These are phyloP conservation scores for Polypterus senegalus DNA, from an alignment of 2,113 vertebrate genomes.

Conservation along the genomic window DNA sequence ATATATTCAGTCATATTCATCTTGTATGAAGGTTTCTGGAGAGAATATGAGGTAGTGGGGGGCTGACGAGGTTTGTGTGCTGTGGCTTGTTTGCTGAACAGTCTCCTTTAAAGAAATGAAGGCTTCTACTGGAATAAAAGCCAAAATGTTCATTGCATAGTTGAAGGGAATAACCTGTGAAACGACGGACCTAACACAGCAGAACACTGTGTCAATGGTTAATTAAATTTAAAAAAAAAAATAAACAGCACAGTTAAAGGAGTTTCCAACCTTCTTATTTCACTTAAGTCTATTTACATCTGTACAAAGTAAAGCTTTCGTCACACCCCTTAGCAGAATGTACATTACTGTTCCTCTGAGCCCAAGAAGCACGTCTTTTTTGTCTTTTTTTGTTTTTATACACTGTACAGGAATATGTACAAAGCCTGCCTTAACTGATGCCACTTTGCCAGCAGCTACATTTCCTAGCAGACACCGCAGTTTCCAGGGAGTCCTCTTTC, in stretches of 20 bases:
- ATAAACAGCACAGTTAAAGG: conserved; percentile 75
- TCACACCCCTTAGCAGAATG: conserved; percentile 98
- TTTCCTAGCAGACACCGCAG: conserved; percentile 28
- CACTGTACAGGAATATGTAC: conserved; percentile 78
- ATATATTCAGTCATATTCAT: no score
- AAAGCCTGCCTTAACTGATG: conserved; percentile 43
- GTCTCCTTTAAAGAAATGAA: conserved; percentile 61
- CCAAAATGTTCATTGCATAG: conserved; percentile 91
- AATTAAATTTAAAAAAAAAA: conserved; percentile 33
- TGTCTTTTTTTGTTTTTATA: not conserved
- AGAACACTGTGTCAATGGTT: conserved; percentile 43
- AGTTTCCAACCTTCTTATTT: conserved; percentile 62
- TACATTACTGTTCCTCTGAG: conserved; percentile 52
- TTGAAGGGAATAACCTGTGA: conserved; percentile 79
- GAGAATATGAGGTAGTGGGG: conserved; percentile 69
- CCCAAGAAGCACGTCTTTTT: conserved; percentile 62
- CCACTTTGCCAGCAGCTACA: conserved; percentile 27
- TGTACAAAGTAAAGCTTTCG: conserved; percentile 98
- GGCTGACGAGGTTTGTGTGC: conserved; percentile 29
- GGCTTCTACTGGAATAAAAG: conserved; percentile 59
- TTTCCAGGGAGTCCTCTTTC: conserved; percentile 9
- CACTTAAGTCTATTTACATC: conserved; percentile 83
- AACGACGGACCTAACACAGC: conserved; percentile 58
- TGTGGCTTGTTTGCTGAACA: conserved; percentile 47
- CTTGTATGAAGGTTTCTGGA: conserved; percentile 42